Evolutionary conservation across 2,888 invertebrate genomes (phyloP).

Genomic region (Sicus ferrugineus): DNA sequence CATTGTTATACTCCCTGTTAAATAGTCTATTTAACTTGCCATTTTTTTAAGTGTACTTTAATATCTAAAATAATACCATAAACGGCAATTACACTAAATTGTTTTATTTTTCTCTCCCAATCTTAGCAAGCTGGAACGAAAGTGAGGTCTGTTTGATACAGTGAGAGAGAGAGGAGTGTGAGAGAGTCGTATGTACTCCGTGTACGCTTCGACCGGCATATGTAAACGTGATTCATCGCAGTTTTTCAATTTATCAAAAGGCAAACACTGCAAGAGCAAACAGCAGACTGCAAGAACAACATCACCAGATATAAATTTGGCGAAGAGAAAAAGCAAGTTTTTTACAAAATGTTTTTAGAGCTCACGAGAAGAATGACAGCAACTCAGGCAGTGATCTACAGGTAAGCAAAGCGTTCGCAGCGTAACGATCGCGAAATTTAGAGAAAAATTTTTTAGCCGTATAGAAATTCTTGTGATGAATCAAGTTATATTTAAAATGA

Average conservation of each 20-base stretch:
- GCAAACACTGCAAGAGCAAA: constrained; percentile 31
- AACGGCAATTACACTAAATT: constrained; percentile 19
- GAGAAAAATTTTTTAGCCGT: background rate
- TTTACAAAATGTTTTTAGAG: constrained; percentile 30
- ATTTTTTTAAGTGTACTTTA: background rate
- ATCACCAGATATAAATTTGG: too few relatives aligned
- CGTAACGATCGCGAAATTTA: constrained; percentile 12
- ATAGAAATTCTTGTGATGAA: too few relatives aligned
- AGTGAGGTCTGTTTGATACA: background rate
- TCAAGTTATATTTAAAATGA: too few relatives aligned
- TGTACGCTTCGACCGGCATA: background rate
- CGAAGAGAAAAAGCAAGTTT: constrained; percentile 5
- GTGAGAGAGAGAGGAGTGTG: background rate
- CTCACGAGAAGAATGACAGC: constrained; percentile 32
- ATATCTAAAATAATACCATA: constrained; percentile 17
- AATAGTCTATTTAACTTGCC: background rate
- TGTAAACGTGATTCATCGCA: constrained; percentile 18
- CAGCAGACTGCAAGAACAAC: constrained; percentile 44
- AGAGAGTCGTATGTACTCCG: background rate
- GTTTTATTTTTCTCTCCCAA: background rate
- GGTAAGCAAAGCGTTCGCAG: constrained; percentile 47
- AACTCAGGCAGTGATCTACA: constrained; percentile 57
- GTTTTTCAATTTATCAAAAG: constrained; percentile 29
- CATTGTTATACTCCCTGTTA: background rate
- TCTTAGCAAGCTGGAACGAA: constrained; percentile 10